Evolutionary conservation across 2,888 invertebrate genomes (phyloP), one percentile per base, ranked within the genome.

Genomic region (Meiosimyza decipiens): DNA sequence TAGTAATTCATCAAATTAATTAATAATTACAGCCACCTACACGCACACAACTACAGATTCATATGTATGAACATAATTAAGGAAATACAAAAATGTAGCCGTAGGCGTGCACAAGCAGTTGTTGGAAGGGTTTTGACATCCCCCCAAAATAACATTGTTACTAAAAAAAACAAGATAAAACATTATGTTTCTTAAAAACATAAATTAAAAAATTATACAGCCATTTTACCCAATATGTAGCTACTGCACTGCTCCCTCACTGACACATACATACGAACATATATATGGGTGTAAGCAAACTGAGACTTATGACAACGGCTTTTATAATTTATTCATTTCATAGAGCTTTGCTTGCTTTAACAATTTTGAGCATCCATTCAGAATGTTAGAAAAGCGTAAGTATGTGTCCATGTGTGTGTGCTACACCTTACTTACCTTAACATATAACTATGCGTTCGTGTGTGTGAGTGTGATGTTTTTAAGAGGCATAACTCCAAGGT

Each of bases 311-410:
- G 40, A 13, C 54, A 67, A 55, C 55, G 55, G 47, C 6, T 54
- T 40, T 66, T 40, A 55, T 55, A 67, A 69, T 69, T 59, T 33
- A 69, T 69, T 69, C 63, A 63, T 63, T 9, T 40, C 16, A 16
- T 9, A 13, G 12, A 12, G 63, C 47, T 63, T 49, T 18, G 9
- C 63, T 40, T 40, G n/a, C 15, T 47, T 47, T 47, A 40, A 63
- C 28, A 57, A 22, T 28, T 57, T 57, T 1, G 18, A 57, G 57
- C 28, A 57, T 57, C 9, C 28, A n/a, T 28, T 22, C 11, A 57
- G 11, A 28, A 28, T 22, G 22, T 13, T 18, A 57, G 57, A 22
- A 57, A 57, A 13, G 28, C 57, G 15, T 40, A 9, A 9, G 40
- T 40, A 5, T 40, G 13, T 22, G 28, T 57, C 57, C 28, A 22